Conservation (phyloP, 2,113 vertebrate species). For the Leiothrix lutea region DNA sequence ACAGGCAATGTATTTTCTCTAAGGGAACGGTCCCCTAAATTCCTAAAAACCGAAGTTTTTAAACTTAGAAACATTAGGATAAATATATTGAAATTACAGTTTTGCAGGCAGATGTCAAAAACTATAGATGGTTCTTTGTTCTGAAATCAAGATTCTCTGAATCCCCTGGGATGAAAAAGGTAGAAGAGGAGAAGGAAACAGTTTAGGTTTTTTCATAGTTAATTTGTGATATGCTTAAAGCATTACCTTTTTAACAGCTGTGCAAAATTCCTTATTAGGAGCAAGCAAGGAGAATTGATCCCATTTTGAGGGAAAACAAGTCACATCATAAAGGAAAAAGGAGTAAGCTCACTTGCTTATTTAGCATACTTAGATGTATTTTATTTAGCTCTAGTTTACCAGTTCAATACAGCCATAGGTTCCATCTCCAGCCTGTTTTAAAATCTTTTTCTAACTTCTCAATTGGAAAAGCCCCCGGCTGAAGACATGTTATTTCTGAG, state of each 20-base stretch:
- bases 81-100: neutral
- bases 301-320: neutral
- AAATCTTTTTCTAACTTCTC: neutral
- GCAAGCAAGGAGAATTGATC: neutral
- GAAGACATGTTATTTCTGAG: slow-evolving; percentile 15
- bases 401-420: neutral
- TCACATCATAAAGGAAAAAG: neutral
- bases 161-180: neutral
- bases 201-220: neutral
- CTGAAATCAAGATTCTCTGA: neutral
- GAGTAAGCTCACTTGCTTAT: neutral
- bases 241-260: neutral
- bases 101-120: neutral
- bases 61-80: neutral
- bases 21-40: neutral
- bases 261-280: neutral
- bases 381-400: neutral
- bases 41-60: neutral
- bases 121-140: neutral
- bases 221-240: neutral
- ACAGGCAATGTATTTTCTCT: neutral
- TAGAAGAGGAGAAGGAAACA: neutral
- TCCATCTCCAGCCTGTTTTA: neutral
- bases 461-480: neutral
- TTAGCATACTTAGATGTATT: neutral